Evolutionary conservation across 1,140 invertebrate species (phyloP).

Genomic region (Pentalonia nigronervosa): DNA sequence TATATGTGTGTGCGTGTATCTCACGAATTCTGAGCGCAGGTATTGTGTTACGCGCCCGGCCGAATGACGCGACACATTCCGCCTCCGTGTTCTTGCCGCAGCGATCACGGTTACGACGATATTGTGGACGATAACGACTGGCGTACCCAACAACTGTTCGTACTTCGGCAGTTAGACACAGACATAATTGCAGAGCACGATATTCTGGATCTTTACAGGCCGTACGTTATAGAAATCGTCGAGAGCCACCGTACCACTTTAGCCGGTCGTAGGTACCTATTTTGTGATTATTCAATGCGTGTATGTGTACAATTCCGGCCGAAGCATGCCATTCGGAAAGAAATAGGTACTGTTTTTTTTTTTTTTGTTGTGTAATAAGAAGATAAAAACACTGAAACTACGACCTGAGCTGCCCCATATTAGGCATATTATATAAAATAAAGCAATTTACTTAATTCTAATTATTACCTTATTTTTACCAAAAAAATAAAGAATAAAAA

Average conservation of each 20-base stretch:
- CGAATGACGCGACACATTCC: slow-evolving; percentile 45
- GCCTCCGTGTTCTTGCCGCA: neutral
- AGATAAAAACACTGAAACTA: neutral
- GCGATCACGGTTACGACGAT: neutral
- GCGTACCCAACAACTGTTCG: neutral
- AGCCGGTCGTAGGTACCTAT: neutral
- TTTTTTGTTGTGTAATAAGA: neutral
- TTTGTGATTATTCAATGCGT: neutral
- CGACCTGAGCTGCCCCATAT: neutral
- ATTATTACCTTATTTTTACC: neutral
- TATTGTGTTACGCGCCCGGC: neutral
- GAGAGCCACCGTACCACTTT: neutral
- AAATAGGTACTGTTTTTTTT: neutral
- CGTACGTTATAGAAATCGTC: neutral
- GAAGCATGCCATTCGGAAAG: neutral
- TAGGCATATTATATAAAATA: neutral
- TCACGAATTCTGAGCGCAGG: neutral
- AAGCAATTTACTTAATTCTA: neutral
- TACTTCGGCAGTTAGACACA: neutral
- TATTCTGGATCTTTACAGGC: too few relatives aligned
- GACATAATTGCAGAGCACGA: neutral
- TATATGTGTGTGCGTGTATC: neutral
- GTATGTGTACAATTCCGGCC: neutral
- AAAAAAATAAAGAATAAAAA: too few relatives aligned
- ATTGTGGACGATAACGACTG: neutral